phyloP scores from a whole-genome alignment of 2,113 vertebrate genomes.

The Reinhardtius hippoglossoides region DNA sequence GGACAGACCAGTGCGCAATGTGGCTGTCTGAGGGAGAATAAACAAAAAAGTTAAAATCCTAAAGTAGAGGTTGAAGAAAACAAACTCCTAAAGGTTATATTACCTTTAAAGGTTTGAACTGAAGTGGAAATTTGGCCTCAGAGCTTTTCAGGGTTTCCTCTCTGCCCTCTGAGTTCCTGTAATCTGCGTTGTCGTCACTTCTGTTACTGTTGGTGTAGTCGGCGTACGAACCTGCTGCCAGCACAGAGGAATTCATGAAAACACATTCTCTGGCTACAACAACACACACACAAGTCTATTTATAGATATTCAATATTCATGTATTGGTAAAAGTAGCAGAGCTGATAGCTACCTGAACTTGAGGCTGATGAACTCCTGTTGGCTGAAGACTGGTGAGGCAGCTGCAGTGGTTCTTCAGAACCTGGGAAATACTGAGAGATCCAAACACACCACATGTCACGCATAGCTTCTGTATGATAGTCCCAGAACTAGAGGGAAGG shows the following conservation, averaged over 20 bases:
- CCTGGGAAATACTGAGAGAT: constrained; percentile 93
- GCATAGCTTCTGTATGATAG: too few species aligned
- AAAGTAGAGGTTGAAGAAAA: not conserved
- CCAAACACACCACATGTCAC: not conserved
- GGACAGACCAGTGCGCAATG: constrained; percentile 84
- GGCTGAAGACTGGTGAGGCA: constrained; percentile 92
- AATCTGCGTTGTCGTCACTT: constrained; percentile 88
- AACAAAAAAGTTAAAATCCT: not conserved
- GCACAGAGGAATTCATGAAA: not conserved
- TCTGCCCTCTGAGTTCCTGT: constrained; percentile 84
- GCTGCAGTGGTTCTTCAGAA: constrained; percentile 93
- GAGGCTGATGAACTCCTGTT: constrained; percentile 88
- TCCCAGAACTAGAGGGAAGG: too few species aligned
- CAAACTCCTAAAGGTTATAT: not conserved
- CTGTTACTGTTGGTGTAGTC: constrained; percentile 91
- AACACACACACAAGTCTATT: not conserved
- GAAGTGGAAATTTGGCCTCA: constrained; percentile 85
- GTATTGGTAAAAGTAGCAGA: not conserved
- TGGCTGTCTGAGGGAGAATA: constrained; percentile 81
- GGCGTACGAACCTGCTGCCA: constrained; percentile 86
- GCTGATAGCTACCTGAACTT: constrained; percentile 87
- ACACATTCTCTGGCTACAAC: not conserved
- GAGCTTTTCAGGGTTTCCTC: constrained; percentile 95
- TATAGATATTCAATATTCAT: not conserved
- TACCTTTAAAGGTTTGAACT: constrained; percentile 87